Evolutionary conservation across 2,888 invertebrate species (phyloP), one percentile per base, ranked within the genome.

Genomic region (Pheosia tremula): DNA sequence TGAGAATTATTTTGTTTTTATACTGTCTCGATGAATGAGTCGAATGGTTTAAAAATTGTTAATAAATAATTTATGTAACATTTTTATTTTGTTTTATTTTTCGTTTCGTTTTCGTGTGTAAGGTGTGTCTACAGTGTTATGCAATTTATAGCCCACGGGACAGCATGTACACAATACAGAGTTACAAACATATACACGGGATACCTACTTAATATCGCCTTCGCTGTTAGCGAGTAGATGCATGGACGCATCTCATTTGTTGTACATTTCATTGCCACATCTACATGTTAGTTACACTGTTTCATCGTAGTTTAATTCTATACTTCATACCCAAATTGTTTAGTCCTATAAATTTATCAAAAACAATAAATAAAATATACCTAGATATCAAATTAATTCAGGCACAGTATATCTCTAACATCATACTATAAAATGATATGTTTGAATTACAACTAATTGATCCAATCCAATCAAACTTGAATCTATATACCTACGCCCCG

Each of bases 61-160:
- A 90, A 91, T 92, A 92, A 92, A 92, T 75, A 75, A 75, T 92
- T 91, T 91, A 90, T 91, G 83, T 91, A 91, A 88, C 83, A 88
- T 87, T 86, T 75, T 79, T 78, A 75, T 85, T 88, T 86, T 83
- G 88, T 90, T 89, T 86, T 82, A 87, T 91, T 90, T 80, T 77
- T 72, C 77, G 75, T 81, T 78, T 41, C 64, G 74, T 74, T 72
- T 71, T 62, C 68, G 62, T 59, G 69, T 66, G 68, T 65, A 72
- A 78, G 84, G 88, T 88, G 88, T 86, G 89, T 89, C 89, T 88
- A 88, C 86, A 80, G 90, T 91, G 91, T 91, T 91, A 92, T 91
- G 92, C 93, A 93, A 91, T 91, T 92, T 92, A 91, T 90, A 86
- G 80, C 81, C 86, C 86, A 82, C 82, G 65, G 70, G 71, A 71